Base-by-base conservation (phyloP, 2,888 invertebrate species). In the Empis stercorea region DNA sequence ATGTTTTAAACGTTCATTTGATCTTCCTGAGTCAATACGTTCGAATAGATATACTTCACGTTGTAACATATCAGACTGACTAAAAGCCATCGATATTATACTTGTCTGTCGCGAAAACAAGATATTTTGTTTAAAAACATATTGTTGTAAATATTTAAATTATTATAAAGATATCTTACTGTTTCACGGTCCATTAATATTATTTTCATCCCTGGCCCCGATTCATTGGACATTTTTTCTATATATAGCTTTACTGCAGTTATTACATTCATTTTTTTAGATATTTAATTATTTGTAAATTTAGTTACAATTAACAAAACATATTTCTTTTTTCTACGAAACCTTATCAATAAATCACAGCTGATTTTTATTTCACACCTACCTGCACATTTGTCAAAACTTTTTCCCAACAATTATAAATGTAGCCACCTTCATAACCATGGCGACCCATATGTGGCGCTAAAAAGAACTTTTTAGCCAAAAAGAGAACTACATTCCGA, bases 191-290 rank as follows among this genome's bases (percentile, higher is more conserved):
- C 99, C 87, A 99, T 89, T 43, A 99, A 71, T 54, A 99, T 78
- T 38, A 96, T 88, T 79, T 99, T 99, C 96, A 99, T 97, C 44
- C 99, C 97, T 2, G 95, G 92, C 3, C 97, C 99, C 63, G 93
- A 89, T 61, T 96, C 92, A 55, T 91, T 87, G 6, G 95, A 91
- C 95, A 99, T 99, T 72, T 93, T 94, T 41, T 87, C 86, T 52
- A 99, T 80, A 67, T 97, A 99, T 65, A 88, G 79, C 67, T 93
- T 94, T 9, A 95, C 81, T 41, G 95, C 92, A 55, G 81, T 79
- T 59, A 95, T 82, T 16, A 94, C 83, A 71, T 97, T 92, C 97
- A 97, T 89, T 63, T 72, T 80, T 6, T 13, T 14, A 20, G 2
- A 20, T 14, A 27, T 27, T 27, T 27, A 6, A 27, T 7, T 4